Evolutionary conservation across 2,888 invertebrate genomes (phyloP).

Genomic region (Brachypterus glaber): DNA sequence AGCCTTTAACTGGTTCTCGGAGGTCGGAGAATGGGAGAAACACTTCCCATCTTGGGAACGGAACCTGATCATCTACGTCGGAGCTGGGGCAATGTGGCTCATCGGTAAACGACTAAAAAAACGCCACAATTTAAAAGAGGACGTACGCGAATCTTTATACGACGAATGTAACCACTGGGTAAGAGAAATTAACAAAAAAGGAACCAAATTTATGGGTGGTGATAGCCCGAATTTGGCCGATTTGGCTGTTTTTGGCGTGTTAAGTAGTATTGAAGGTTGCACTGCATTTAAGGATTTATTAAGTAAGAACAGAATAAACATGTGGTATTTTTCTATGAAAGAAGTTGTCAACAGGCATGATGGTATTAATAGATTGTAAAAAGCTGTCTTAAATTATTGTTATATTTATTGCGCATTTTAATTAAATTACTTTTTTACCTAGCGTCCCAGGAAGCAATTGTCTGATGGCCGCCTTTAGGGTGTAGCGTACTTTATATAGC

Average conservation of each 20-base stretch:
- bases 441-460: no score
- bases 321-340: slow-evolving; percentile 72
- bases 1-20: slow-evolving; percentile 90
- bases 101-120: slow-evolving; percentile 83
- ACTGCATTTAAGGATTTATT: slow-evolving; percentile 75
- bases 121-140: slow-evolving; percentile 75
- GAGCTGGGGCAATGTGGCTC: slow-evolving; percentile 88
- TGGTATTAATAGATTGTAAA: no score
- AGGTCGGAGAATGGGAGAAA: slow-evolving; percentile 85
- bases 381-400: no score
- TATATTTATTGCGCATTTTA: no score
- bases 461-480: no score
- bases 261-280: slow-evolving; percentile 91
- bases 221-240: slow-evolving; percentile 82
- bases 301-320: slow-evolving; percentile 60
- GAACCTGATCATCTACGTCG: slow-evolving; percentile 78
- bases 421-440: no score
- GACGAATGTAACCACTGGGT: slow-evolving; percentile 80
- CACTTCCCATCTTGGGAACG: slow-evolving; percentile 83
- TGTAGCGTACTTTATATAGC: no score
- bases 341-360: slow-evolving; percentile 49
- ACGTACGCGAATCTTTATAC: slow-evolving; percentile 83
- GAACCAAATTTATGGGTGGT: slow-evolving; percentile 78
- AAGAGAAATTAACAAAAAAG: slow-evolving; percentile 56
- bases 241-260: slow-evolving; percentile 80